Percentiles rank a stretch among this genome's conserved stretches.
These are phyloP conservation scores for Mobula birostris DNA, from an alignment of 2,113 vertebrate species.

Conservation along the genomic window DNA sequence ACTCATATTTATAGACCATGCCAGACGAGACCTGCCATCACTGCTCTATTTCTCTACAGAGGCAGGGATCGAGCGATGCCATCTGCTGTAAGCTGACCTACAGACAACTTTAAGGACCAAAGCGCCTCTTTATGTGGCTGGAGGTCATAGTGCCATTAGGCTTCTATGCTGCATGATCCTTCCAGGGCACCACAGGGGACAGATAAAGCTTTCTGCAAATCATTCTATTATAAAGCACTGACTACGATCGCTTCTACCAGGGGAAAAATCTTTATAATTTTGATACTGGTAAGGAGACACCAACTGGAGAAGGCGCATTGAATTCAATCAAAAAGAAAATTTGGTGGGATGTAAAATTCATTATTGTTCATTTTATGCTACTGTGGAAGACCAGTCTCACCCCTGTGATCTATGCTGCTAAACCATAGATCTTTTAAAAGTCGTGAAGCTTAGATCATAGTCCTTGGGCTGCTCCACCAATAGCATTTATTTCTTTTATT, in stretches of 20 bases:
- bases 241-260: neutral
- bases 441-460: neutral
- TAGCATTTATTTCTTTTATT: neutral
- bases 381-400: neutral
- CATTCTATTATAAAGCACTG: neutral
- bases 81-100: slow-evolving; percentile 19
- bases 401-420: neutral
- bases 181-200: slow-evolving; percentile 21
- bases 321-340: neutral
- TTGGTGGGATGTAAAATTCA: neutral
- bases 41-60: neutral
- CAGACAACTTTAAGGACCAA: slow-evolving; percentile 31
- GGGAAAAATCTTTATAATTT: neutral
- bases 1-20: slow-evolving; percentile 22
- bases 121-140: neutral
- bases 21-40: slow-evolving; percentile 1
- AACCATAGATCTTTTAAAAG: neutral
- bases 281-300: slow-evolving; percentile 10
- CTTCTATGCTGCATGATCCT: slow-evolving; percentile 4
- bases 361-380: neutral
- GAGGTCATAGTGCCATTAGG: neutral
- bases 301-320: neutral
- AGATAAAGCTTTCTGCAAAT: slow-evolving; percentile 15
- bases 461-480: neutral
- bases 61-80: neutral